phyloP scores from a whole-genome alignment of 2,797 vertebrate genomes.

The Carcharodon carcharias region DNA sequence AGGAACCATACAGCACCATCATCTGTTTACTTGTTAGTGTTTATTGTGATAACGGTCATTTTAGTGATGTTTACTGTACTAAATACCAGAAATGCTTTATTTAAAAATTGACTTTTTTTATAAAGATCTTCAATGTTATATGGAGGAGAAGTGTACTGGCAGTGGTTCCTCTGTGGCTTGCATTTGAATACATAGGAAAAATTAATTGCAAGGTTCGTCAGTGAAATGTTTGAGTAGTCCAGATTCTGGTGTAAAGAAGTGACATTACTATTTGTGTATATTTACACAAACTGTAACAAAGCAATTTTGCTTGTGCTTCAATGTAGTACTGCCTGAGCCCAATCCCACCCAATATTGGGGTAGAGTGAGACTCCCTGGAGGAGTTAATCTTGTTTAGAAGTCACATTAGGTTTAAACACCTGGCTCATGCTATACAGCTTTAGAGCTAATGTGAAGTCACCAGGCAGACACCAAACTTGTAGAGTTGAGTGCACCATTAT shows the following conservation, averaged over 20 bases:
- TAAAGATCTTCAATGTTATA: constrained; percentile 8
- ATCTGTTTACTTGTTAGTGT: neutral
- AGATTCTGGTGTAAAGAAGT: neutral
- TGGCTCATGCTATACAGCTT: neutral
- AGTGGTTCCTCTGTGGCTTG: neutral
- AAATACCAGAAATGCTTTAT: constrained; percentile 20
- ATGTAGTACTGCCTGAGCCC: neutral
- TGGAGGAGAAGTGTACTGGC: neutral
- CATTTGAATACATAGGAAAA: neutral
- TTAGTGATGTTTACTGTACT: neutral
- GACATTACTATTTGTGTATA: neutral
- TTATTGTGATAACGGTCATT: neutral
- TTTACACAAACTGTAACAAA: neutral
- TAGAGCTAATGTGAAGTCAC: neutral
- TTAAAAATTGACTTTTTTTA: neutral
- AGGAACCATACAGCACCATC: neutral
- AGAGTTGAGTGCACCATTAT: neutral
- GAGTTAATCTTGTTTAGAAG: neutral
- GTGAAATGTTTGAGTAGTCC: neutral
- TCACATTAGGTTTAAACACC: neutral
- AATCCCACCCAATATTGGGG: neutral
- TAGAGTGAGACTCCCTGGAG: neutral
- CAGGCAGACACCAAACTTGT: neutral
- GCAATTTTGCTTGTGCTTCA: neutral
- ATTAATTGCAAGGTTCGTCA: neutral